Conservation (phyloP, 2,797 vertebrate genomes). For the Parauchenoglanis punctatus region DNA sequence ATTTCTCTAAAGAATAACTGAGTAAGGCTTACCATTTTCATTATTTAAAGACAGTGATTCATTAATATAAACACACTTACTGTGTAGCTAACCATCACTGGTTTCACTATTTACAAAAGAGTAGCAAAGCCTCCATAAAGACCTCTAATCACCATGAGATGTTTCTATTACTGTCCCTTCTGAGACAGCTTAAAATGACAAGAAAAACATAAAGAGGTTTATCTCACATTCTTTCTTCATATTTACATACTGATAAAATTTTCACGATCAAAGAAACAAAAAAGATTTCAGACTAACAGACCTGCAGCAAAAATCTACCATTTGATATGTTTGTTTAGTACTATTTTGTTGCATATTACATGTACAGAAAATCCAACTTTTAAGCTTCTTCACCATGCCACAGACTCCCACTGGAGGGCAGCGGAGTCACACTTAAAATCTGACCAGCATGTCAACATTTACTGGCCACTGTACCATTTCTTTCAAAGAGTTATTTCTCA, state of each 20-base stretch:
- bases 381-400: neutral
- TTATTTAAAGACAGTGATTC: neutral
- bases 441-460: neutral
- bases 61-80: neutral
- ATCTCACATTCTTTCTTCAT: neutral
- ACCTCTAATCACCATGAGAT: neutral
- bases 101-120: neutral
- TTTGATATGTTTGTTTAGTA: neutral
- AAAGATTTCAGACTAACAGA: neutral
- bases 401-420: slow-evolving; percentile 52
- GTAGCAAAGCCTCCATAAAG: neutral
- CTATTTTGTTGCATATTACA: neutral
- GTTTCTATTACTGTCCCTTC: neutral
- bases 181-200: neutral
- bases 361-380: neutral
- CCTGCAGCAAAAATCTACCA: neutral
- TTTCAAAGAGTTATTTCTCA: neutral
- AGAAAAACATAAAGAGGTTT: neutral
- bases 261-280: neutral
- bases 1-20: neutral
- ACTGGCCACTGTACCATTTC: neutral
- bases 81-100: neutral
- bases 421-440: slow-evolving; percentile 26
- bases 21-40: neutral
- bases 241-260: neutral